Evolutionary conservation across 2,888 invertebrate species (phyloP).

Genomic region (Pollenia amentaria): DNA sequence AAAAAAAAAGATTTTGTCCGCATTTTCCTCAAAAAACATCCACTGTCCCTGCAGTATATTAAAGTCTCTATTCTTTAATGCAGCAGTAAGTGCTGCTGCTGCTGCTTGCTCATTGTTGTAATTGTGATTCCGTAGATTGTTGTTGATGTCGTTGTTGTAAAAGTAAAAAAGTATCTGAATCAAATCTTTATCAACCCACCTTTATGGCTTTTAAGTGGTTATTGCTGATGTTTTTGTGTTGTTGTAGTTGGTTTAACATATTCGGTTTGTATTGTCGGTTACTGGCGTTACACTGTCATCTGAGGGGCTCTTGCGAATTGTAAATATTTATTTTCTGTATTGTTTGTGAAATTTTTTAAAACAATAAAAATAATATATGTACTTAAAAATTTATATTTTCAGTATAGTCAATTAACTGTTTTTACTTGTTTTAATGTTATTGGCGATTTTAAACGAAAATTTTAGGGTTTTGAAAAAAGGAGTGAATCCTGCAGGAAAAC

Average conservation of each 20-base stretch:
- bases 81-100: conserved; percentile 43
- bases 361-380: conserved; percentile 63
- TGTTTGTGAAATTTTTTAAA: not conserved
- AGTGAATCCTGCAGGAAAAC: not conserved
- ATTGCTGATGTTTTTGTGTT: conserved; percentile 18
- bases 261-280: conserved; percentile 51
- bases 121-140: conserved; percentile 34
- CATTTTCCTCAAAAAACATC: not conserved
- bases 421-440: conserved; percentile 10
- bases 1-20: no score
- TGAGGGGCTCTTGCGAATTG: conserved; percentile 32
- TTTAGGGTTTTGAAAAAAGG: not conserved
- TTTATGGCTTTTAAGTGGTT: conserved; percentile 69
- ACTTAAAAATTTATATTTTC: conserved; percentile 52
- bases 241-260: conserved; percentile 50
- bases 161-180: conserved; percentile 23
- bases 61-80: conserved; percentile 38
- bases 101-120: conserved; percentile 54
- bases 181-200: conserved; percentile 66
- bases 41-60: conserved; percentile 31
- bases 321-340: not conserved
- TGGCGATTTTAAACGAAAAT: no score
- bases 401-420: conserved; percentile 59
- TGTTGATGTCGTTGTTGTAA: conserved; percentile 41
- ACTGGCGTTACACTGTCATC: conserved; percentile 42